These are phyloP conservation scores for Scaptomyza cyrtandrae DNA, from an alignment of 2,888 invertebrate species.

Conservation along the genomic window DNA sequence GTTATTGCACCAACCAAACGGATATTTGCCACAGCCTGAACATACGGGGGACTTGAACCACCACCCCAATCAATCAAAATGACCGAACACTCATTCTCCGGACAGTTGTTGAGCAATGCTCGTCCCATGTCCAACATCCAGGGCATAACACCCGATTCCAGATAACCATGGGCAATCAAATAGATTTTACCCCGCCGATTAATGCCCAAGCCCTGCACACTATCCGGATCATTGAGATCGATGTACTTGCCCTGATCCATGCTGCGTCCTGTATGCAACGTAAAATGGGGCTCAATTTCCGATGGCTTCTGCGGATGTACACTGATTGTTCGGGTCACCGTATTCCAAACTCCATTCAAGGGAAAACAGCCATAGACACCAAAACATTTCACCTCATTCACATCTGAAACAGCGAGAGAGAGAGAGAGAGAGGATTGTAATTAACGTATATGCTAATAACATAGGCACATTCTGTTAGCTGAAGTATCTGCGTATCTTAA, in stretches of 20 bases:
- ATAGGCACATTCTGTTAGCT: too few relatives aligned
- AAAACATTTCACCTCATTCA: constrained; percentile 88
- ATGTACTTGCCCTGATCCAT: constrained; percentile 86
- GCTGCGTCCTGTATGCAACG: constrained; percentile 86
- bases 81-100: constrained; percentile 89
- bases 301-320: constrained; percentile 91
- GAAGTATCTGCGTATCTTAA: too few relatives aligned
- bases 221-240: constrained; percentile 88
- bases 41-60: constrained; percentile 94
- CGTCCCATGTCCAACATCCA: constrained; percentile 89
- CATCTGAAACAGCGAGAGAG: constrained; percentile 61
- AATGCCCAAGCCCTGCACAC: constrained; percentile 87
- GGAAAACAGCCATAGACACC: constrained; percentile 93
- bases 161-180: constrained; percentile 93
- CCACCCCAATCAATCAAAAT: constrained; percentile 94
- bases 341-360: constrained; percentile 91
- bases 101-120: constrained; percentile 88
- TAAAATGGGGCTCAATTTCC: constrained; percentile 86
- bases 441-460: too few relatives aligned
- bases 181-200: constrained; percentile 88
- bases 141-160: constrained; percentile 91
- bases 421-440: not conserved
- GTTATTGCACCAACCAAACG: constrained; percentile 93
- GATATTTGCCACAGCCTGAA: constrained; percentile 96
- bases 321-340: constrained; percentile 91